phyloP scores from a whole-genome alignment of 2,113 vertebrate genomes.

The Anoura caudifer region DNA sequence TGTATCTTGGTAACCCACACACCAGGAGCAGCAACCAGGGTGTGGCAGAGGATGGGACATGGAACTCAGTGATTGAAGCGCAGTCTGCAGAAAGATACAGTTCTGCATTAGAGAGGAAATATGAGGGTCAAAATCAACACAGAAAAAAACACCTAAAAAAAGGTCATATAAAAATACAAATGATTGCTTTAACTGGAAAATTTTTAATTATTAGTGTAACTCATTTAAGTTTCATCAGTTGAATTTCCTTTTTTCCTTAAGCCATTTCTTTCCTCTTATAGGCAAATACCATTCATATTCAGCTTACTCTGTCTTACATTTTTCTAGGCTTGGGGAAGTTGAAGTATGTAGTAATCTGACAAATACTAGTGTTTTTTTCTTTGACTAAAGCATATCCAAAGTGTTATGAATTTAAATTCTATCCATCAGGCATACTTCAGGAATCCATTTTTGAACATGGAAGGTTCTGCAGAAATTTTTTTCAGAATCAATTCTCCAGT shows the following conservation, averaged over 20 bases:
- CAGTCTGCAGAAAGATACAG: not conserved
- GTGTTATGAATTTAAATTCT: constrained; percentile 6
- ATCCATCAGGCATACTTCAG: not conserved
- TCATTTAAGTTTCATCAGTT: not conserved
- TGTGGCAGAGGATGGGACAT: not conserved
- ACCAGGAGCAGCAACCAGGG: not conserved
- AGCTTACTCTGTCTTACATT: not conserved
- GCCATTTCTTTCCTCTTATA: not conserved
- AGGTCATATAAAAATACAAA: not conserved
- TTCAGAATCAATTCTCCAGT: not conserved
- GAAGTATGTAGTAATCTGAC: not conserved
- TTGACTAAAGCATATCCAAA: not conserved
- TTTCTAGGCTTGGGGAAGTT: not conserved
- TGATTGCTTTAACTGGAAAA: not conserved
- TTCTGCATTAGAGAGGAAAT: not conserved
- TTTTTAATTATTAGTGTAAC: not conserved
- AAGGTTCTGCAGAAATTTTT: not conserved
- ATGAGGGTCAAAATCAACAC: not conserved
- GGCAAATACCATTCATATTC: not conserved
- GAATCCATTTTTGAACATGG: constrained; percentile 34
- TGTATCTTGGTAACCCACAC: not conserved
- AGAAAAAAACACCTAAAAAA: not conserved
- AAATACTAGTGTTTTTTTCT: not conserved
- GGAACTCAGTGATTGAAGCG: not conserved
- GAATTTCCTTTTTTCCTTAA: not conserved